Evolutionary conservation across 2,888 invertebrate genomes (phyloP).

Genomic region (Synergus gifuensis): DNA sequence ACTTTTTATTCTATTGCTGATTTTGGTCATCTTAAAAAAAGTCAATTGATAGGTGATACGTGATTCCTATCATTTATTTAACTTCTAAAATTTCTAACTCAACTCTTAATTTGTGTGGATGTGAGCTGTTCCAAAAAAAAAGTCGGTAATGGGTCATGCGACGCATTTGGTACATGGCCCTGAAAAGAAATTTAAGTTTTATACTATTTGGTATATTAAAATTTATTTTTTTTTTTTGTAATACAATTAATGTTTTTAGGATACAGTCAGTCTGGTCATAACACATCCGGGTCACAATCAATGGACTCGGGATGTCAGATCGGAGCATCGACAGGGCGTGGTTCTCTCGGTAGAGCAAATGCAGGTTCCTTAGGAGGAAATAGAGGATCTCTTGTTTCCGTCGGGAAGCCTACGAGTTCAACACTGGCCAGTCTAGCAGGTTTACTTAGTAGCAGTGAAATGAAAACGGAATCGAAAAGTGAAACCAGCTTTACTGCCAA

Average conservation of each 20-base stretch:
- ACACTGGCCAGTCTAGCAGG: slow-evolving; percentile 91
- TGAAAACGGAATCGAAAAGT: slow-evolving; percentile 75
- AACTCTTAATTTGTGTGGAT: too few relatives aligned
- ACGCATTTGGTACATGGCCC: too few relatives aligned
- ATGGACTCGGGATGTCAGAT: slow-evolving; percentile 79
- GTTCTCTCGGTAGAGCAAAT: slow-evolving; percentile 74
- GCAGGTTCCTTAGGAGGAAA: slow-evolving; percentile 83
- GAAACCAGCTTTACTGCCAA: slow-evolving; percentile 74
- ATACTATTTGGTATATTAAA: slow-evolving; percentile 4
- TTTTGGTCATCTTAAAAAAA: too few relatives aligned
- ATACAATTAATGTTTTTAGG: slow-evolving; percentile 62
- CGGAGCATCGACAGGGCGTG: slow-evolving; percentile 83
- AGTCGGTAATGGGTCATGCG: too few relatives aligned
- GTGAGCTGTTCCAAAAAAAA: too few relatives aligned
- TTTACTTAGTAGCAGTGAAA: slow-evolving; percentile 83
- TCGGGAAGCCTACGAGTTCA: slow-evolving; percentile 93
- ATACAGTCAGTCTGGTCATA: slow-evolving; percentile 78
- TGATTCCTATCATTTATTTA: too few relatives aligned
- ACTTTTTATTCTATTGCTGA: too few relatives aligned
- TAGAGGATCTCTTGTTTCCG: slow-evolving; percentile 89
- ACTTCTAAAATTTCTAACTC: too few relatives aligned
- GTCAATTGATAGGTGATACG: too few relatives aligned
- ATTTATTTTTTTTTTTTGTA: neutral
- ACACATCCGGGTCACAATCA: slow-evolving; percentile 81
- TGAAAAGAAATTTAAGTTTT: neutral